A percentile compares a stretch with the other conserved stretches of the same genome.
These are phyloP conservation scores for Margarornis squamiger DNA, from an alignment of 2,797 vertebrate species.

Conservation along the genomic window DNA sequence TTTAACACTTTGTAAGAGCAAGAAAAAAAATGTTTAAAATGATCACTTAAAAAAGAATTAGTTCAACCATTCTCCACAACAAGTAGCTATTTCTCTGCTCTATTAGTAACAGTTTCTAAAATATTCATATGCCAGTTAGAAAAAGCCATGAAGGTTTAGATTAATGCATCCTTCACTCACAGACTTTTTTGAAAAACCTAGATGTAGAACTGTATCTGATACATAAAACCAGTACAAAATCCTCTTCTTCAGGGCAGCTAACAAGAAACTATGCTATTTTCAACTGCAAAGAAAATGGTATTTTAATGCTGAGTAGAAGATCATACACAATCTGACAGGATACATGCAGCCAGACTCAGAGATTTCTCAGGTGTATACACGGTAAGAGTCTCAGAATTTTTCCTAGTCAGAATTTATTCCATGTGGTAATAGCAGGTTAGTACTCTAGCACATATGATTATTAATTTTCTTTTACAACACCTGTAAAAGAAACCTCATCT, in stretches of 20 bases:
- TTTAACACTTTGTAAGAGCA: neutral
- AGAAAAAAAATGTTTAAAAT: neutral
- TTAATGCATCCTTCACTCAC: neutral
- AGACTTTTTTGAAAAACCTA: neutral
- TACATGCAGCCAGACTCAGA: neutral
- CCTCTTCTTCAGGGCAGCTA: neutral
- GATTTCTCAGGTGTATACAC: neutral
- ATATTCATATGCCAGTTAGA: neutral
- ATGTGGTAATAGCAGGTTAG: neutral
- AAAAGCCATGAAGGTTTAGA: neutral
- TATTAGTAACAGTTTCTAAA: neutral
- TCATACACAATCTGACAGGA: neutral
- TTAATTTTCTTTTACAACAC: neutral
- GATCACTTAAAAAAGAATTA: neutral
- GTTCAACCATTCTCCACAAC: neutral
- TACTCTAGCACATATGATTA: neutral
- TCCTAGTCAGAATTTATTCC: neutral
- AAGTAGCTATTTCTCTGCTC: neutral
- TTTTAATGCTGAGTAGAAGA: neutral
- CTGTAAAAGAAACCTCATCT: neutral
- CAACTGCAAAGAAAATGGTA: neutral
- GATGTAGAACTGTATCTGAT: neutral
- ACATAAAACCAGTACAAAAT: neutral
- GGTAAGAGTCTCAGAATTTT: neutral
- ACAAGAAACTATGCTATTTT: neutral